phyloP scores from a whole-genome alignment of 2,113 vertebrate genomes.

The Physeter macrocephalus region DNA sequence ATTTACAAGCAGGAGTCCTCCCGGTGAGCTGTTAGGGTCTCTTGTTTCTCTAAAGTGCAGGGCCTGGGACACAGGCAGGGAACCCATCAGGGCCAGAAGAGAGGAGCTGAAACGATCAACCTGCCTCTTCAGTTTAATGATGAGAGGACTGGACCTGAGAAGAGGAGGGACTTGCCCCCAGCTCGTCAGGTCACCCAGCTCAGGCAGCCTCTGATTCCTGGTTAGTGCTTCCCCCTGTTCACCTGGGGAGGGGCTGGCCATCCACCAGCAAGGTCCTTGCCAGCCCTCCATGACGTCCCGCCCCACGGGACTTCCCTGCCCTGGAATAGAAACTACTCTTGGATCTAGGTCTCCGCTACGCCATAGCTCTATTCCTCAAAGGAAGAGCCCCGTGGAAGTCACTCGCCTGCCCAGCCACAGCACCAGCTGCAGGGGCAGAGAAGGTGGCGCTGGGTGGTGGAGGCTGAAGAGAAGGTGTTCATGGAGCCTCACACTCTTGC shows the following conservation, averaged over 20 bases:
- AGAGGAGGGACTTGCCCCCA: not conserved
- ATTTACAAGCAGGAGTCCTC: conserved; percentile 90
- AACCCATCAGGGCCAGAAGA: not conserved
- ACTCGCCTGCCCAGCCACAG: not conserved
- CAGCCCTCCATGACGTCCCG: not conserved
- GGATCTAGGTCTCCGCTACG: not conserved
- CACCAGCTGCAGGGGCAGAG: not conserved
- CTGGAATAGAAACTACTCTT: not conserved
- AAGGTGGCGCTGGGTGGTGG: not conserved
- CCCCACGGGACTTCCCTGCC: not conserved
- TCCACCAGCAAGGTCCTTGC: not conserved
- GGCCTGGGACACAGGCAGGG: not conserved
- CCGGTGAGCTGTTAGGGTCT: conserved; percentile 74
- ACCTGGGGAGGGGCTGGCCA: not conserved
- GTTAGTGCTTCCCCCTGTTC: too few relatives aligned
- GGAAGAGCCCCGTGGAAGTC: not conserved
- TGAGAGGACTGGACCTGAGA: not conserved
- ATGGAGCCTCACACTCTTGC: not conserved
- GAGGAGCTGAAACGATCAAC: not conserved
- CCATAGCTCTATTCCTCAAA: not conserved
- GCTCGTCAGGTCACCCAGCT: not conserved
- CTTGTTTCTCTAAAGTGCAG: not conserved
- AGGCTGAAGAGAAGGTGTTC: not conserved
- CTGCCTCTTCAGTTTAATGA: not conserved
- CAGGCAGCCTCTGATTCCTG: not conserved